These are phyloP conservation scores for Noctilio leporinus DNA, from an alignment of 2,113 vertebrate genomes.

Conservation along the genomic window DNA sequence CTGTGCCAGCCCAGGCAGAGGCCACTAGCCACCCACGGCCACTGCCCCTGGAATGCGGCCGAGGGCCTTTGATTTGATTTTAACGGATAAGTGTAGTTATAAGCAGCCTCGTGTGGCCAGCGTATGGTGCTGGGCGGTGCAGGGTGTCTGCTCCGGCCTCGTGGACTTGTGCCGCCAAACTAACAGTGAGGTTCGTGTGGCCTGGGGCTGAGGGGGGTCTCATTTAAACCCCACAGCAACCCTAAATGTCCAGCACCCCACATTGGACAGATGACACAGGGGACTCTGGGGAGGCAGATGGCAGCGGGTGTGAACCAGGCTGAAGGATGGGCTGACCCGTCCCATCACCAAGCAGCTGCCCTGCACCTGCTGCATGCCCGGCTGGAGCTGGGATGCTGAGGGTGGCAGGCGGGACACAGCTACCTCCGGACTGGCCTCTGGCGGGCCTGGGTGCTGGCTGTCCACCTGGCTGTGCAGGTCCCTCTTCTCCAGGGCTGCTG, in stretches of 20 bases:
- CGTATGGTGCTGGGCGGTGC: fast-evolving
- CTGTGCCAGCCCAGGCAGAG: fast-evolving
- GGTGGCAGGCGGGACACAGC: fast-evolving
- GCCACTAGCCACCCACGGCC: fast-evolving
- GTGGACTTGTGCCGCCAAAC: fast-evolving
- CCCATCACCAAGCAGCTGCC: fast-evolving
- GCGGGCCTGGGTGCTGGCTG: fast-evolving
- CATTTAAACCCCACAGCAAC: no score
- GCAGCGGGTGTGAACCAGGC: background rate
- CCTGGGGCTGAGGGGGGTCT: fast-evolving
- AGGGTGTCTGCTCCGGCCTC: fast-evolving
- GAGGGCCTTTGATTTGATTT: background rate
- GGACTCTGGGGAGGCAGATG: background rate
- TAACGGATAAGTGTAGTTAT: background rate
- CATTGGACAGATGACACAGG: fast-evolving
- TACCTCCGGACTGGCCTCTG: fast-evolving
- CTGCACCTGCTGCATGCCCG: fast-evolving
- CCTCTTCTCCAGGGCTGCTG: fast-evolving
- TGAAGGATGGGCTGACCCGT: fast-evolving
- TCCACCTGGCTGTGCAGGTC: background rate
- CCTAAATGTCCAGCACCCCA: background rate
- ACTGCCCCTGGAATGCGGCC: fast-evolving
- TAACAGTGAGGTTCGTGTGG: fast-evolving
- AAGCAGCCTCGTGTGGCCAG: fast-evolving
- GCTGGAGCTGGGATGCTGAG: fast-evolving